These are phyloP conservation scores for Helicoverpa assulta DNA, from an alignment of 2,888 invertebrate genomes.

Conservation along the genomic window DNA sequence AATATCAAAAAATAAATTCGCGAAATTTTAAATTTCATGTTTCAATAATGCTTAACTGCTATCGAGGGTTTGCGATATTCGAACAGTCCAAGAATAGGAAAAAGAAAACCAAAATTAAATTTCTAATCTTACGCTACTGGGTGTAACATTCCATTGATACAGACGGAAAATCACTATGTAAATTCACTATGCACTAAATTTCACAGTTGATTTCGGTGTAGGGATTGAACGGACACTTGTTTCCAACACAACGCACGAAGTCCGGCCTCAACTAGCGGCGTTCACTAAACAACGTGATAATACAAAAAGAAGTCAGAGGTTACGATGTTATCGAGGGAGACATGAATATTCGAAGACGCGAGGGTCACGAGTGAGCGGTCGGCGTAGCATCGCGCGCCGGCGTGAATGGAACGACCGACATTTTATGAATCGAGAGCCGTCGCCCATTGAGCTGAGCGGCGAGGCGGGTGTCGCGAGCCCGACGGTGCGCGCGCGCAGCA, in stretches of 20 bases:
- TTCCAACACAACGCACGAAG: slow-evolving; percentile 86
- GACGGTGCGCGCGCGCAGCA: slow-evolving; percentile 74
- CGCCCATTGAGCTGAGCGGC: slow-evolving; percentile 85
- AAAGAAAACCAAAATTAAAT: slow-evolving; percentile 68
- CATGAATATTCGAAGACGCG: slow-evolving; percentile 90
- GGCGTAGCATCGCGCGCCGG: slow-evolving; percentile 85
- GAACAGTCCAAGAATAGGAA: slow-evolving; percentile 34
- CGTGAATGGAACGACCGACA: slow-evolving; percentile 89
- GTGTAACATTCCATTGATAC: slow-evolving; percentile 83
- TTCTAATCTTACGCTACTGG: slow-evolving; percentile 85
- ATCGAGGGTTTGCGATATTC: slow-evolving; percentile 23
- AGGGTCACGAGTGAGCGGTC: slow-evolving; percentile 89
- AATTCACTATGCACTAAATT: slow-evolving; percentile 86
- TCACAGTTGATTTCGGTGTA: slow-evolving; percentile 80
- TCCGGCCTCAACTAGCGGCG: slow-evolving; percentile 80
- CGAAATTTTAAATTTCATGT: slow-evolving; percentile 17
- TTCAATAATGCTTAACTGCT: slow-evolving; percentile 14
- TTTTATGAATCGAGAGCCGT: slow-evolving; percentile 89
- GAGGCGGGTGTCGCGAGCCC: slow-evolving; percentile 62
- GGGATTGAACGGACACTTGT: slow-evolving; percentile 83
- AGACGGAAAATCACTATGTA: slow-evolving; percentile 80
- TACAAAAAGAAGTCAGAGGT: slow-evolving; percentile 89
- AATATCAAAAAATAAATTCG: no score
- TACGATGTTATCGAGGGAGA: slow-evolving; percentile 89
- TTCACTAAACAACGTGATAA: slow-evolving; percentile 88